A percentile compares a stretch with the other conserved stretches of the same genome.
Conservation (phyloP, 2,797 vertebrate species). For the Platyrinchus mystaceus region DNA sequence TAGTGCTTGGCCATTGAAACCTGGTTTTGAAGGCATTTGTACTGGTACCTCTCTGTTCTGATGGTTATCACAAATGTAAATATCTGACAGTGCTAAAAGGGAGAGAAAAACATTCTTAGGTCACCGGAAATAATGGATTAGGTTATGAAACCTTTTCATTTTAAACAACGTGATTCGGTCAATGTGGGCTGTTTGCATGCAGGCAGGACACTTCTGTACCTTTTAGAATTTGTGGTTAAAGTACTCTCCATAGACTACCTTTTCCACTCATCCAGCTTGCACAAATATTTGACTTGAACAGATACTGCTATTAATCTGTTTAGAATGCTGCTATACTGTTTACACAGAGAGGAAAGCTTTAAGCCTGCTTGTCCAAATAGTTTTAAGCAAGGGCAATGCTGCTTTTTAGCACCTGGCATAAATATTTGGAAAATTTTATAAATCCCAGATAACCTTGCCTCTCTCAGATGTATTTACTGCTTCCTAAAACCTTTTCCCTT, state of each 20-base stretch:
- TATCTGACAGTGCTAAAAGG: not conserved
- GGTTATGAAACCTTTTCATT: conserved; percentile 33
- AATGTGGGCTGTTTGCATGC: conserved; percentile 56
- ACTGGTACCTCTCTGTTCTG: not conserved
- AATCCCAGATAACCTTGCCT: conserved; percentile 77
- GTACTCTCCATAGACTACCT: conserved; percentile 70
- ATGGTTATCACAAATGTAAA: not conserved
- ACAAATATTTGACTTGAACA: conserved; percentile 82
- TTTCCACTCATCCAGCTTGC: conserved; percentile 67
- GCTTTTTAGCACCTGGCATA: conserved; percentile 82
- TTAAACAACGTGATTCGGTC: conserved; percentile 56
- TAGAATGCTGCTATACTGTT: conserved; percentile 77
- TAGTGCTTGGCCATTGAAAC: not conserved
- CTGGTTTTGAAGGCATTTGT: not conserved
- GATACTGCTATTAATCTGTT: conserved; percentile 81
- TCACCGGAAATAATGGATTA: conserved; percentile 68
- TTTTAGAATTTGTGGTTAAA: conserved; percentile 69
- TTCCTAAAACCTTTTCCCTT: conserved; percentile 61
- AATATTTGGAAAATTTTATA: conserved; percentile 81
- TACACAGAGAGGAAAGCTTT: conserved; percentile 75
- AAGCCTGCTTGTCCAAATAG: conserved; percentile 72
- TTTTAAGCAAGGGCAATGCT: conserved; percentile 73
- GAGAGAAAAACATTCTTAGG: not conserved
- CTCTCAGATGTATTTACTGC: conserved; percentile 66
- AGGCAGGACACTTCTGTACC: conserved; percentile 59